These are phyloP conservation scores for Speoplatyrhinus poulsoni DNA, from an alignment of 2,113 vertebrate genomes.

Conservation along the genomic window DNA sequence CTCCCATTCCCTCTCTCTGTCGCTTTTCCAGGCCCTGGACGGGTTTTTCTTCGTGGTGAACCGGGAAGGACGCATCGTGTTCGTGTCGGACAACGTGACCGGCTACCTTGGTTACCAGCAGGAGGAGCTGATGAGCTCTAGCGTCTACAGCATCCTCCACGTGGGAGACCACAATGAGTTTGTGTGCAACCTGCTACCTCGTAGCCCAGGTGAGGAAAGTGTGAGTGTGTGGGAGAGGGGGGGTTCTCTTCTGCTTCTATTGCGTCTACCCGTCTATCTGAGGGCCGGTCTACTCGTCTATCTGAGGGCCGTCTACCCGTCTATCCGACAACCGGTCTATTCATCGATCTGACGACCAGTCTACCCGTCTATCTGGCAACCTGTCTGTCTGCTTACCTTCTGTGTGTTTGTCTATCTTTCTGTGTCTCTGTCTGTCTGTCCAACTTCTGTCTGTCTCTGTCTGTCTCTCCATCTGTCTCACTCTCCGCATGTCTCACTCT, in stretches of 20 bases:
- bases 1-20: background rate
- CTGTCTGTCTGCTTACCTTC: no score
- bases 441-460: background rate
- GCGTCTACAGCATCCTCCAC: conserved; percentile 95
- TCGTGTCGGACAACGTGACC: conserved; percentile 92
- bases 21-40: conserved; percentile 82
- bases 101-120: conserved; percentile 91
- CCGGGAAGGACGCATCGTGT: conserved; percentile 92
- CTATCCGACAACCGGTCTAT: no score
- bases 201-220: conserved; percentile 83
- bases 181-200: conserved; percentile 91
- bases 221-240: background rate
- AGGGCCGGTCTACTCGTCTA: no score
- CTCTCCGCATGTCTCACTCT: background rate
- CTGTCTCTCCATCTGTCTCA: background rate
- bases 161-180: conserved; percentile 95
- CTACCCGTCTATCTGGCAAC: no score
- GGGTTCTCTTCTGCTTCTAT: background rate
- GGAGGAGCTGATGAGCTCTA: conserved; percentile 95
- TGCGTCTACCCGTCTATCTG: no score
- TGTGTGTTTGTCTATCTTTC: background rate
- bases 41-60: conserved; percentile 97
- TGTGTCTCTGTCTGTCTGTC: conserved; percentile 1
- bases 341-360: no score
- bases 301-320: no score